Evolutionary conservation across 2,797 vertebrate genomes (phyloP), one percentile per base, ranked within the genome.

Genomic region (Enteromius anoplus): DNA sequence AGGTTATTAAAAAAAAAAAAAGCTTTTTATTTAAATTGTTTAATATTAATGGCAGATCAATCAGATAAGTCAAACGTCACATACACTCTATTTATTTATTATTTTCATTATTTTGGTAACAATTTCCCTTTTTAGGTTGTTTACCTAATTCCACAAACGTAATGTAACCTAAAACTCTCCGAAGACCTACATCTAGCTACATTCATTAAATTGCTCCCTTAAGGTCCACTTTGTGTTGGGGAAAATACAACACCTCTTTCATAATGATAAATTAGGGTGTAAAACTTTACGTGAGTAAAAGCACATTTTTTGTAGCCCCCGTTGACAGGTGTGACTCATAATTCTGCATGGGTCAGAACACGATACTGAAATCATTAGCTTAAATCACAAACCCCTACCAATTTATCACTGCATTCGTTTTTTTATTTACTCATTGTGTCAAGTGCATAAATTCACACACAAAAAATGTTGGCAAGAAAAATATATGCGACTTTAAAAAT

Each of bases 81-180:
- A 49, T 49, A 15, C 17, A 49, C 14, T 49, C 62, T 32, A 15
- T 65, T 15, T 34, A 34, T 34, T 6, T 32, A 14, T 6, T 64
- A 70, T 65, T 76, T 65, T 14, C 45, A 26, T 40, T 75, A 42
- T 26, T 86, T 85, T 81, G 69, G 58, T 80, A 68, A 82, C 34
- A 34, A 73, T 79, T 86, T 84, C 78, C 60, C 29, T 71, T 70
- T 78, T 81, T 80, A 80, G 77, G 53, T 78, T 86, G 68, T 80
- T 85, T 82, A 76, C 78, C 37, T 85, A 69, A 77, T 49, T 62
- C 51, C 55, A 60, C 37, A 81, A 75, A 58, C 15, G 55, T 60
- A 69, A 47, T 72, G 82, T 80, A 86, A 86, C 75, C 53, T 76
- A 85, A 85, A 80, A 71, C 73, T 70, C 78, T 75, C 81, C 53